These are phyloP conservation scores for Hydraecia micacea DNA, from an alignment of 2,888 invertebrate species.

Conservation along the genomic window DNA sequence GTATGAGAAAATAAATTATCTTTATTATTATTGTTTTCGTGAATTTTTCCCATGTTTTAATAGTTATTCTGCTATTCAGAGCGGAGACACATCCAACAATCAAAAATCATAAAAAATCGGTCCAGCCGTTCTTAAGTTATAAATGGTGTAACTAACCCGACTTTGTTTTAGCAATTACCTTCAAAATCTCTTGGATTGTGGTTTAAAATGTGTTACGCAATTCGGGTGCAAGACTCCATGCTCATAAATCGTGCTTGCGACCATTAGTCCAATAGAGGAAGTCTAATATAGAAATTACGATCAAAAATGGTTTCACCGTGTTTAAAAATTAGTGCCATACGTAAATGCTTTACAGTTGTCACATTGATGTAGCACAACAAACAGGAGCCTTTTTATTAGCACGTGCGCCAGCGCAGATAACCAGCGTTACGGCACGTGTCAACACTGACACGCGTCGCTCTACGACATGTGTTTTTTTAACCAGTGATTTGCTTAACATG, in stretches of 20 bases:
- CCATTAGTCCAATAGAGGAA: background rate
- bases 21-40: too few species aligned
- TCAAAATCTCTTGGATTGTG: background rate
- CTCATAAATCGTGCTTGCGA: background rate
- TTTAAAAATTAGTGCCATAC: background rate
- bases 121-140: too few species aligned
- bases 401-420: constrained; percentile 37
- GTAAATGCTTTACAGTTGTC: background rate
- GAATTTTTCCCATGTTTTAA: too few species aligned
- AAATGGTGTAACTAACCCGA: too few species aligned
- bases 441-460: constrained; percentile 3
- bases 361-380: constrained; percentile 16
- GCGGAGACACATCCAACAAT: too few species aligned
- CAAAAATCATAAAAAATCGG: too few species aligned
- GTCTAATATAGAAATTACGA: background rate
- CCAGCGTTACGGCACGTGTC: constrained; percentile 26
- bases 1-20: too few species aligned
- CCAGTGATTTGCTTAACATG: background rate
- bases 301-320: background rate
- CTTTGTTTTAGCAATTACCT: background rate
- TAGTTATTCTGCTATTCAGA: too few species aligned
- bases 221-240: background rate
- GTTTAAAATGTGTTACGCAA: background rate
- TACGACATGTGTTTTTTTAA: constrained; percentile 24
- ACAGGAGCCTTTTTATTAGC: constrained; percentile 35